A percentile compares a stretch with the other conserved stretches of the same genome.
Conservation (phyloP, 1,140 invertebrate species). For the Panulirus ornatus region DNA sequence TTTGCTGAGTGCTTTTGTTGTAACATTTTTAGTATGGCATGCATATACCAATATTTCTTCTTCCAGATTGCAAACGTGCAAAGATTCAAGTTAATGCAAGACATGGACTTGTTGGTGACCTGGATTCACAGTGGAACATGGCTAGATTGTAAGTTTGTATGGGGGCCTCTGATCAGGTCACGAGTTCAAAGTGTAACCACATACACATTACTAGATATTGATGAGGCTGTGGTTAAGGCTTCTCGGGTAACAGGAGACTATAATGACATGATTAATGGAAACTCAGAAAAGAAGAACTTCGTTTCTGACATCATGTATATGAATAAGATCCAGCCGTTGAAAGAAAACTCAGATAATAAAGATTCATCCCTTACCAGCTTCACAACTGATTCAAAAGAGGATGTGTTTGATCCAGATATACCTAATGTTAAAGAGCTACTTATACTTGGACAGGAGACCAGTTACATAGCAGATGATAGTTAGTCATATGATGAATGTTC, state of each 20-base stretch:
- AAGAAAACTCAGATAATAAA: too few species aligned
- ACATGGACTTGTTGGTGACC: conserved; percentile 33
- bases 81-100: conserved; percentile 30
- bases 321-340: too few species aligned
- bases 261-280: background rate
- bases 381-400: background rate
- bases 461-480: too few species aligned
- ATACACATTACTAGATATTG: conserved; percentile 1
- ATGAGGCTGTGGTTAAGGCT: background rate
- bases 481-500: background rate
- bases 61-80: conserved; percentile 41
- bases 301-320: background rate
- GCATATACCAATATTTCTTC: too few species aligned
- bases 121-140: conserved; percentile 49
- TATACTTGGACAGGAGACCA: background rate
- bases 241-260: background rate
- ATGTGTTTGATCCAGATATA: conserved; percentile 21
- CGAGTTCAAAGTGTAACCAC: background rate
- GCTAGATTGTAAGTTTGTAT: conserved; percentile 33
- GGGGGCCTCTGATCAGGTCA: conserved; percentile 41
- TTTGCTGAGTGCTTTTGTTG: too few species aligned
- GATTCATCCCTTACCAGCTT: too few species aligned
- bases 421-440: background rate
- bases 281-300: background rate
- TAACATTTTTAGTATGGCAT: too few species aligned